Evolutionary conservation across 2,113 vertebrate species (phyloP).

Genomic region (Callipepla californica): DNA sequence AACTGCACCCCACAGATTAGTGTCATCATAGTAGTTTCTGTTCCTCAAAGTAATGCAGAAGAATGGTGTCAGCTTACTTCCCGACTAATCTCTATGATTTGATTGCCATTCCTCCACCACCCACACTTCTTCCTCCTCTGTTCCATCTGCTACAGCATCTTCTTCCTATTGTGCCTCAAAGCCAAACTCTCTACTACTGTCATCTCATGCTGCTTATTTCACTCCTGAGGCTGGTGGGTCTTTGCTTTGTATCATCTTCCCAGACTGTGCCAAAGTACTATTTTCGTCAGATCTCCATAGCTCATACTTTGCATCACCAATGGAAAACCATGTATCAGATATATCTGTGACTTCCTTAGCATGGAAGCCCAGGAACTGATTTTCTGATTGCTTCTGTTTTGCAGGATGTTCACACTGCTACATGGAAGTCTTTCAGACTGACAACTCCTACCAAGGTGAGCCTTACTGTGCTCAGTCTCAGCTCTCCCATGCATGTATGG

Average conservation of each 20-base stretch:
- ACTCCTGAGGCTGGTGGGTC: not conserved
- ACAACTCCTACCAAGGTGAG: not conserved
- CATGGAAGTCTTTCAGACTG: not conserved
- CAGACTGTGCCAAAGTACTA: not conserved
- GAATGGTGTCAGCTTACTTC: not conserved
- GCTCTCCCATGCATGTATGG: fast-evolving
- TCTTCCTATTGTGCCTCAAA: not conserved
- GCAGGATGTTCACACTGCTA: not conserved
- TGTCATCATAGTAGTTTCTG: not conserved
- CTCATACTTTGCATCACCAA: not conserved
- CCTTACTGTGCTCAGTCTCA: not conserved
- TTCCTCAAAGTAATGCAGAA: not conserved
- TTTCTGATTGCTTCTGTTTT: not conserved
- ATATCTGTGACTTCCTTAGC: no score
- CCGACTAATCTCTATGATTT: not conserved
- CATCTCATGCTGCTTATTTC: not conserved
- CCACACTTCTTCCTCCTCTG: not conserved
- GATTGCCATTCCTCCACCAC: not conserved
- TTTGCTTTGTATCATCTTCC: not conserved
- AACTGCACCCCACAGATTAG: no score
- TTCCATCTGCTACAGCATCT: not conserved
- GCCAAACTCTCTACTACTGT: not conserved
- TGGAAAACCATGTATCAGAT: not conserved
- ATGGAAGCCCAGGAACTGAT: not conserved
- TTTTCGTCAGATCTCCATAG: no score